These are phyloP conservation scores for Hecatera dysodea DNA, from an alignment of 2,888 invertebrate genomes.

Conservation along the genomic window DNA sequence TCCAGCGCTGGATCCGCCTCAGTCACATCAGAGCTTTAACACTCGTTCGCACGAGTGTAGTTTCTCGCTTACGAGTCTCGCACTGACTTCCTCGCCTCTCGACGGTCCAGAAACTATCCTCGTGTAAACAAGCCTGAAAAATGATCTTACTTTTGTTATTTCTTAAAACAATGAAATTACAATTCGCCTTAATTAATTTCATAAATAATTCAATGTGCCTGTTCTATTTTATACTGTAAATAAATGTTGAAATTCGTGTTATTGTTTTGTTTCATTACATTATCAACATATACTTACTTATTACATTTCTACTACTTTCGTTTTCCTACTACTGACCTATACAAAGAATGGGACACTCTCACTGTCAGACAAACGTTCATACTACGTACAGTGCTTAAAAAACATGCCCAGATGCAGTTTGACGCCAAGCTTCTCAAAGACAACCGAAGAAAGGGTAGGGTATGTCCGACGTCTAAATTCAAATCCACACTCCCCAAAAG, in stretches of 20 bases:
- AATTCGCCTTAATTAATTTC: slow-evolving; percentile 12
- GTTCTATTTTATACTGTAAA: slow-evolving; percentile 49
- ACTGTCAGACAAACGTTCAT: too few relatives aligned
- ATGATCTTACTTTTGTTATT: neutral
- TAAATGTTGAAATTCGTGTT: slow-evolving; percentile 38
- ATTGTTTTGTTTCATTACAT: slow-evolving; percentile 14
- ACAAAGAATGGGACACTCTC: too few relatives aligned
- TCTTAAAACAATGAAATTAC: neutral
- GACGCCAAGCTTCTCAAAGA: too few relatives aligned
- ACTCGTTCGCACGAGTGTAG: neutral
- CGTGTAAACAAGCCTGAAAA: neutral
- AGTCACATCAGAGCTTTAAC: neutral
- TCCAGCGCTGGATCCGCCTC: neutral
- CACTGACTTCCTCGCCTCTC: neutral
- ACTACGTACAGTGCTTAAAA: too few relatives aligned
- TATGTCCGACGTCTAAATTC: too few relatives aligned
- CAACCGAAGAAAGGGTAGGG: too few relatives aligned
- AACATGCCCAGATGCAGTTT: too few relatives aligned
- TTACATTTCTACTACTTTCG: neutral
- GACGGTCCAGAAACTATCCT: neutral
- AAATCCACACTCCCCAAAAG: too few relatives aligned
- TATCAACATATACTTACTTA: neutral
- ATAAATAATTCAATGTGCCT: slow-evolving; percentile 36
- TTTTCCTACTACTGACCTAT: too few relatives aligned
- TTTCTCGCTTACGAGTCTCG: neutral